A percentile compares a stretch with the other conserved stretches of the same genome.
Evolutionary conservation across 2,797 vertebrate species (phyloP).

Genomic region (Gastrophryne carolinensis): DNA sequence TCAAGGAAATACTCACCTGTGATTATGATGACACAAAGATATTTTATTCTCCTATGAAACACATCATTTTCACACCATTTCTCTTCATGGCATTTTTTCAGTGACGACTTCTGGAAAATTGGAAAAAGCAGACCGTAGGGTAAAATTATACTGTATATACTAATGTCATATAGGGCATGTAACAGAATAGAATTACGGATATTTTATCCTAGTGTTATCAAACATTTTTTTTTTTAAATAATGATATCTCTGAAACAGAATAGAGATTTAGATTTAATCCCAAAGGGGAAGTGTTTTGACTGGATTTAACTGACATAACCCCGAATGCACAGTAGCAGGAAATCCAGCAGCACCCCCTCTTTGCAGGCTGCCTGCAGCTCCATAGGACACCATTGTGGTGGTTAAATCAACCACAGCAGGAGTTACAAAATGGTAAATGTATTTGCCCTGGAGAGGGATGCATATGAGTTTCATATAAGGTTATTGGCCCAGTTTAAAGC

Average conservation of each 20-base stretch:
- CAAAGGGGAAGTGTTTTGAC: neutral
- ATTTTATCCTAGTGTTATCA: neutral
- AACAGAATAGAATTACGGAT: neutral
- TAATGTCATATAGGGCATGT: neutral
- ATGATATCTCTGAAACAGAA: neutral
- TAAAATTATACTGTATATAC: neutral
- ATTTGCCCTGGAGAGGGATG: too few relatives aligned
- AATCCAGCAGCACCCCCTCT: too few relatives aligned
- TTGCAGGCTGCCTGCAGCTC: too few relatives aligned
- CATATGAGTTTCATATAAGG: too few relatives aligned
- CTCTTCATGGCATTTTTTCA: constrained; percentile 14
- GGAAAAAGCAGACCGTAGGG: constrained; percentile 28
- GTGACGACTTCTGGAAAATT: constrained; percentile 17
- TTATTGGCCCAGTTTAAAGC: too few relatives aligned
- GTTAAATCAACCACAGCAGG: too few relatives aligned
- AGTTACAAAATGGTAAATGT: too few relatives aligned
- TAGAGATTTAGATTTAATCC: neutral
- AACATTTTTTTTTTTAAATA: too few relatives aligned
- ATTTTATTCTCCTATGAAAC: constrained; percentile 18
- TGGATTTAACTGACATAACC: too few relatives aligned
- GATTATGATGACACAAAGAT: constrained; percentile 45
- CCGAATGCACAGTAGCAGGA: too few relatives aligned
- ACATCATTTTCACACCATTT: constrained; percentile 22
- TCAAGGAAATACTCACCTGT: constrained; percentile 28
- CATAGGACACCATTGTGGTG: too few relatives aligned